Evolutionary conservation across 2,113 vertebrate species (phyloP).

Genomic region (Aegotheles bennettii): DNA sequence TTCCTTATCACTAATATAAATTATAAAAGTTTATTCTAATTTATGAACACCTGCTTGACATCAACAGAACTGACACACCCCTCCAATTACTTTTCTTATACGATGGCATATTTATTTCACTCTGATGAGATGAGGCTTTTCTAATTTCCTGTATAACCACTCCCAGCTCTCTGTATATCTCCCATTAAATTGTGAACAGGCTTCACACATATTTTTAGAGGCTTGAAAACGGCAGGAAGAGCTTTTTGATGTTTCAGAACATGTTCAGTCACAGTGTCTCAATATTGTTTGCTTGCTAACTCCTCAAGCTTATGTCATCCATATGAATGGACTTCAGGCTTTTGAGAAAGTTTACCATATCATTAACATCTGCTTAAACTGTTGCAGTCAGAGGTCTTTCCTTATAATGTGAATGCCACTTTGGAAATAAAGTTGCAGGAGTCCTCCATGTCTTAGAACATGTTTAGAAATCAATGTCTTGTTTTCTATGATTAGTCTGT

Average conservation of each 20-base stretch:
- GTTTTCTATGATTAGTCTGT: slow-evolving; percentile 59
- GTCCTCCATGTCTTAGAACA: slow-evolving; percentile 13
- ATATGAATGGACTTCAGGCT: slow-evolving; percentile 46
- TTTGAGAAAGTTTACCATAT: slow-evolving; percentile 18
- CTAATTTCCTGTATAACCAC: slow-evolving; percentile 74
- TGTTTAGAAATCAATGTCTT: slow-evolving; percentile 64
- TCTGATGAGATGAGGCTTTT: slow-evolving; percentile 63
- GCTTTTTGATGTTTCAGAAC: slow-evolving; percentile 73
- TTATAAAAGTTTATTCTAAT: slow-evolving; percentile 63
- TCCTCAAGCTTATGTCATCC: slow-evolving; percentile 37
- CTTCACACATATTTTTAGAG: slow-evolving; percentile 71
- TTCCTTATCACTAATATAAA: slow-evolving; percentile 52
- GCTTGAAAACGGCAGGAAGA: slow-evolving; percentile 73
- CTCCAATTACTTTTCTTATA: slow-evolving; percentile 66
- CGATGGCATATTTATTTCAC: slow-evolving; percentile 67
- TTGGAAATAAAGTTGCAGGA: slow-evolving; percentile 59
- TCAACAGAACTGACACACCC: slow-evolving; percentile 65
- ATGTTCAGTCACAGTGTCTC: not conserved
- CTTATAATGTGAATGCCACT: slow-evolving; percentile 48
- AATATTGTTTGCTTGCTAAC: slow-evolving; percentile 31
- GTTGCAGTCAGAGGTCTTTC: slow-evolving; percentile 49
- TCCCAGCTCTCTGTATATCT: slow-evolving; percentile 65
- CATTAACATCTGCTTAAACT: slow-evolving; percentile 41
- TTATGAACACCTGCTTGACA: slow-evolving; percentile 71
- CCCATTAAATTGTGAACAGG: slow-evolving; percentile 76